These are phyloP conservation scores for Agrotis segetum DNA, from an alignment of 2,888 invertebrate genomes.

Conservation along the genomic window DNA sequence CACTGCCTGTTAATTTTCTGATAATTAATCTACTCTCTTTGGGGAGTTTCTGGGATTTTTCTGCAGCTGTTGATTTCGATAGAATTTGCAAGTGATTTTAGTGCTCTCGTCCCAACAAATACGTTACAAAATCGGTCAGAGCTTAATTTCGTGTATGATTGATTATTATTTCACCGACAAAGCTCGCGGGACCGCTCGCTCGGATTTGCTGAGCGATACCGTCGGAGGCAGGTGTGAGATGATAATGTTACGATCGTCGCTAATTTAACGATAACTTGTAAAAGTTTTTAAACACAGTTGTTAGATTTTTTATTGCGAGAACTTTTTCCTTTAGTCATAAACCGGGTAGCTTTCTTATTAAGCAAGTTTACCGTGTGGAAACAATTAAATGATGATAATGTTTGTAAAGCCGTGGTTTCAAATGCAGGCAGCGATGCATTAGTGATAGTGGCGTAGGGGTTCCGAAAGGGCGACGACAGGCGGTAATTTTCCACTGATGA, in stretches of 20 bases:
- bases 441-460: constrained; percentile 43
- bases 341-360: constrained; percentile 44
- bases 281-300: constrained; percentile 38
- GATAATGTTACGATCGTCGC: constrained; percentile 58
- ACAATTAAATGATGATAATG: constrained; percentile 57
- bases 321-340: constrained; percentile 24
- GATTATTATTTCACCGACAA: constrained; percentile 62
- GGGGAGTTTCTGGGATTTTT: constrained; percentile 51
- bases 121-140: constrained; percentile 33
- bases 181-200: constrained; percentile 54
- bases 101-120: constrained; percentile 3
- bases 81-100: constrained; percentile 30
- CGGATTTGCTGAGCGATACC: constrained; percentile 58
- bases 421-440: constrained; percentile 53
- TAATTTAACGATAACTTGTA: constrained; percentile 60
- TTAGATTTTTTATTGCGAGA: constrained; percentile 30
- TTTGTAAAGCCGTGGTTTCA: constrained; percentile 36
- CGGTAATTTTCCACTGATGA: constrained; percentile 49
- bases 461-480: constrained; percentile 50
- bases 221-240: constrained; percentile 67
- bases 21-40: constrained; percentile 68
- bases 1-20: constrained; percentile 67
- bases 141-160: constrained; percentile 42
- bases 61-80: constrained; percentile 56
- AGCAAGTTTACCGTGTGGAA: constrained; percentile 47